A percentile compares a stretch with the other conserved stretches of the same genome.
Evolutionary conservation across 2,888 invertebrate species (phyloP).

Genomic region (Aporophyla lueneburgensis): DNA sequence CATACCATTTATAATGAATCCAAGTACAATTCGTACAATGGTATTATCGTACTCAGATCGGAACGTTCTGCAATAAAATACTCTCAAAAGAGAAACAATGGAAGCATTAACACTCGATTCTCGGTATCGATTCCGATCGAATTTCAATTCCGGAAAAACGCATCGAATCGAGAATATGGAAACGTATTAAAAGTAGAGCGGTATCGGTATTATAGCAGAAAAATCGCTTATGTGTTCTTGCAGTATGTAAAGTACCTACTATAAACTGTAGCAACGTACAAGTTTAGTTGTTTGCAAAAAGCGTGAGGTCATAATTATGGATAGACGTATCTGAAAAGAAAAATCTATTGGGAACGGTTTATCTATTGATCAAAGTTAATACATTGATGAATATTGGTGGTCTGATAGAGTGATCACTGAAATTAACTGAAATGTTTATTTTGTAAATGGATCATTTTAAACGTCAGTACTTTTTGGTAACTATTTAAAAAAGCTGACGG

Average conservation of each 20-base stretch:
- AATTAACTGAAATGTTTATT: no score
- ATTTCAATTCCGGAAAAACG: conserved; percentile 47
- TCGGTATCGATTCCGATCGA: conserved; percentile 32
- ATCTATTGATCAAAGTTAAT: not conserved
- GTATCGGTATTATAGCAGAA: not conserved
- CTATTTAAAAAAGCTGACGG: no score
- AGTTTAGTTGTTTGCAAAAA: not conserved
- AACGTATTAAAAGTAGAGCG: conserved; percentile 10
- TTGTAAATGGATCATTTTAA: no score
- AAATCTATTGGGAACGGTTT: not conserved
- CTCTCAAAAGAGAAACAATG: conserved; percentile 46
- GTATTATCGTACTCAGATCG: conserved; percentile 26
- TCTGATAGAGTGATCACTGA: no score
- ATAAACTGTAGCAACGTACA: not conserved
- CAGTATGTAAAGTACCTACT: not conserved
- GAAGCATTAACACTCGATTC: conserved; percentile 50
- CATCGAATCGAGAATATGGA: conserved; percentile 29
- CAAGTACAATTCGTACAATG: conserved; percentile 34
- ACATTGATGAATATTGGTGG: no score
- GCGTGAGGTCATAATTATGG: no score
- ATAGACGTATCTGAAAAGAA: not conserved
- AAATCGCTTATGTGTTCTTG: not conserved
- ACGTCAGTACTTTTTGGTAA: no score
- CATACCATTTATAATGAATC: conserved; percentile 28
- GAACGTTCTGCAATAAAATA: conserved; percentile 37